Evolutionary conservation across 1,140 invertebrate species (phyloP).

Genomic region (Zaprionus davidi): DNA sequence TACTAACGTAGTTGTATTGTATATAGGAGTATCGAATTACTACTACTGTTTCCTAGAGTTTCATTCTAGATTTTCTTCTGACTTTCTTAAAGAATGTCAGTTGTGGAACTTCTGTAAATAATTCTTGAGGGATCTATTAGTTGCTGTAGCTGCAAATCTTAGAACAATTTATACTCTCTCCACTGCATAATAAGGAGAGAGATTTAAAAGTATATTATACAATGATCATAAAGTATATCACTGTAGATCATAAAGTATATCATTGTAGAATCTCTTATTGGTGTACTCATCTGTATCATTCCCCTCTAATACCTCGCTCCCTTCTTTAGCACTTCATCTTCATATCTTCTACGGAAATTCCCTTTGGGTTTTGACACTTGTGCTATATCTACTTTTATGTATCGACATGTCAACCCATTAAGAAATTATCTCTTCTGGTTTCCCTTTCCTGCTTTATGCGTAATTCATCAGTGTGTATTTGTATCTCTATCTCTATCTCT

Average conservation of each 20-base stretch:
- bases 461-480: not conserved
- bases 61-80: too few relatives aligned
- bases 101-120: not conserved
- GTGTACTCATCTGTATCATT: not conserved
- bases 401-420: not conserved
- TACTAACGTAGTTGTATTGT: not conserved
- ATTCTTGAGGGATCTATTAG: too few relatives aligned
- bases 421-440: not conserved
- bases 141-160: too few relatives aligned
- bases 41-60: too few relatives aligned
- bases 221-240: too few relatives aligned
- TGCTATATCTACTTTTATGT: not conserved
- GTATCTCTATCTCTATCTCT: not conserved
- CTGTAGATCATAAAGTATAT: not conserved
- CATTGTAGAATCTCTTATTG: not conserved
- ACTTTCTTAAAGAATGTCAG: too few relatives aligned
- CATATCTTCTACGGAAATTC: not conserved
- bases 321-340: not conserved
- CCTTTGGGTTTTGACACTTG: not conserved
- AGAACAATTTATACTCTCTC: too few relatives aligned
- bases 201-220: too few relatives aligned
- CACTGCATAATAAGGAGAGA: too few relatives aligned
- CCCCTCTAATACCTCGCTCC: not conserved
- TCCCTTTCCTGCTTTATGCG: not conserved
- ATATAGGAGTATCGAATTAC: too few relatives aligned